Conservation (phyloP, 1,140 invertebrate species). For the Euglossa dilemma region DNA sequence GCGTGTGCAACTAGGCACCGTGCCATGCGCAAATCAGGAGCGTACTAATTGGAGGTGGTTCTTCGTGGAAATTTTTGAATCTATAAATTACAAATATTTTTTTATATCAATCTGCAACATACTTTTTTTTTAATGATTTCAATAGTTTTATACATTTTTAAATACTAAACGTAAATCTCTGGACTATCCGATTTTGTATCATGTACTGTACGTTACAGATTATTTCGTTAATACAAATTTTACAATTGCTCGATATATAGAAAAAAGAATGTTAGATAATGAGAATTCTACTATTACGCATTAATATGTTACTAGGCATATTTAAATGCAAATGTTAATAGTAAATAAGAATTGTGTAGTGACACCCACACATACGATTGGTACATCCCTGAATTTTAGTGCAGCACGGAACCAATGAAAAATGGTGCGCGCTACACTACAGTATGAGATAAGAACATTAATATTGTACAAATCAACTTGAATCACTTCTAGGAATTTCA, state of each 20-base stretch:
- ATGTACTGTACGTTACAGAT: neutral
- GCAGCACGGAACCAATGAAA: conserved; percentile 25
- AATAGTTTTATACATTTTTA: neutral
- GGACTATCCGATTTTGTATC: too few relatives aligned
- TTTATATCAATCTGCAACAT: neutral
- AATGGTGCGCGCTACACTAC: conserved; percentile 24
- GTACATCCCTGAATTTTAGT: neutral
- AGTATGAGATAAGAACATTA: conserved; percentile 11
- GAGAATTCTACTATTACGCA: neutral
- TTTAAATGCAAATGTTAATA: neutral
- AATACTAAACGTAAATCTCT: neutral
- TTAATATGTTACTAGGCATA: neutral
- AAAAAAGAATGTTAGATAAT: neutral
- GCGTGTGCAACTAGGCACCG: conserved; percentile 73
- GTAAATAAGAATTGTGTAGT: neutral
- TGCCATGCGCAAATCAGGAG: conserved; percentile 74
- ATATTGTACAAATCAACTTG: neutral
- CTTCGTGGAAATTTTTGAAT: neutral
- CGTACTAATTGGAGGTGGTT: neutral
- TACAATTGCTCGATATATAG: neutral
- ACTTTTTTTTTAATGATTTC: neutral
- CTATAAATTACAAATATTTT: neutral
- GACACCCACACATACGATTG: neutral
- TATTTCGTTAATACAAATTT: neutral
- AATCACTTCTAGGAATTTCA: conserved; percentile 20